Evolutionary conservation across 1,140 invertebrate genomes (phyloP), one percentile per base, ranked within the genome.

Genomic region (Chelonus insularis): DNA sequence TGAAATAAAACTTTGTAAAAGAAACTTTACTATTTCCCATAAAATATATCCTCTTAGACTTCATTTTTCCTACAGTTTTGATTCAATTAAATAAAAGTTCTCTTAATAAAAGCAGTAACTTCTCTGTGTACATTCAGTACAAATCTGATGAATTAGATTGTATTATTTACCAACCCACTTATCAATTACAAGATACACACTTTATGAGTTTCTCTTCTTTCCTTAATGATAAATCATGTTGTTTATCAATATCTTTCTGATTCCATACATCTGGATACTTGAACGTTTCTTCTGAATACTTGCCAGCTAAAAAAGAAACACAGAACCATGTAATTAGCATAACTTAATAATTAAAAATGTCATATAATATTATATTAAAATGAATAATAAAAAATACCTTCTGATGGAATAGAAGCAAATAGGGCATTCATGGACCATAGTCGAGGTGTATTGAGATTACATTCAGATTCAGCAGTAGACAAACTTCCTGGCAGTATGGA

Each of bases 131-230:
- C n/a, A n/a, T n/a, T n/a, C n/a, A n/a, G n/a, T n/a, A n/a, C n/a
- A n/a, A n/a, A n/a, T n/a, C n/a, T n/a, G n/a, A n/a, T n/a, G n/a
- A n/a, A n/a, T n/a, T n/a, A n/a, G n/a, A n/a, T n/a, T n/a, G n/a
- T n/a, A n/a, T n/a, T n/a, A n/a, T n/a, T n/a, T n/a, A n/a, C n/a
- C n/a, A n/a, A n/a, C n/a, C n/a, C n/a, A n/a, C 36, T 32, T 5
- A 55, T 55, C 47, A 55, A 4, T 14, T 21, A 59, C 11, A 18
- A 63, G 63, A 64, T 34, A 36, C n/a, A 63, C 68, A 78, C 76
- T 74, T 70, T 57, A 75, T 51, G 74, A 62, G 48, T 61, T 67
- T 48, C 63, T 72, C 64, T 74, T 73, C 32, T 76, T 73, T 48
- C 74, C 70, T 47, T 68, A 63, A 18, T 68, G 71, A 57, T 65